Conservation (phyloP, 2,888 invertebrate genomes). For the Fragum fragum region DNA sequence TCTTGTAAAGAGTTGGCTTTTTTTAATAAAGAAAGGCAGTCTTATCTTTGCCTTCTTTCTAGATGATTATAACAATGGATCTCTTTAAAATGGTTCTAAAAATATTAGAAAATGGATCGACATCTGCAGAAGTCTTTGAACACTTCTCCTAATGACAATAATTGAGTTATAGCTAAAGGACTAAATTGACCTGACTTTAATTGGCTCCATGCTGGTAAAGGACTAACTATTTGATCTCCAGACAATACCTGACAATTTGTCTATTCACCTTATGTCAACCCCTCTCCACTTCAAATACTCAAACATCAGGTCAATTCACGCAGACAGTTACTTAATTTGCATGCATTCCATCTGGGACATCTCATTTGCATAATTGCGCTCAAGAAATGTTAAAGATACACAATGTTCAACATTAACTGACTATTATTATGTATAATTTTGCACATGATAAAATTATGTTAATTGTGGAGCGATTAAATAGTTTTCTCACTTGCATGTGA, state of each 20-base stretch:
- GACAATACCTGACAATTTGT: constrained; percentile 28
- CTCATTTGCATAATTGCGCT: constrained; percentile 22
- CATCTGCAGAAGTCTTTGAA: background rate
- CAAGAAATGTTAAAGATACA: constrained; percentile 12
- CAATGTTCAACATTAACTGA: constrained; percentile 10
- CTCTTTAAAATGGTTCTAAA: no score
- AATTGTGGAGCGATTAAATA: background rate
- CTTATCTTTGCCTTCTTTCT: no score
- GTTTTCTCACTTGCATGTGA: constrained; percentile 1
- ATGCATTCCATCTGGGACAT: constrained; percentile 5
- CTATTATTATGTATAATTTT: constrained; percentile 10
- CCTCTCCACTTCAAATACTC: background rate
- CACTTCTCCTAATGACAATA: background rate
- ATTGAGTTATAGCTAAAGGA: constrained; percentile 10
- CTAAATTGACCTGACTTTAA: constrained; percentile 7
- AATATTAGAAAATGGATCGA: no score
- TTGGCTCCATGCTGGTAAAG: constrained; percentile 16
- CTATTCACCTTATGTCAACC: constrained; percentile 11
- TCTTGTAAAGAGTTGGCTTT: no score
- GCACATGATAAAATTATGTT: constrained; percentile 11
- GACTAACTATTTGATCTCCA: constrained; percentile 23
- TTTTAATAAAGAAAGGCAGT: no score
- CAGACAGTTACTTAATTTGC: constrained; percentile 20
- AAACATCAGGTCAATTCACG: constrained; percentile 17
- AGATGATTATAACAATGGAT: no score